Evolutionary conservation across 2,113 vertebrate species (phyloP).

Genomic region (Podocnemis expansa): DNA sequence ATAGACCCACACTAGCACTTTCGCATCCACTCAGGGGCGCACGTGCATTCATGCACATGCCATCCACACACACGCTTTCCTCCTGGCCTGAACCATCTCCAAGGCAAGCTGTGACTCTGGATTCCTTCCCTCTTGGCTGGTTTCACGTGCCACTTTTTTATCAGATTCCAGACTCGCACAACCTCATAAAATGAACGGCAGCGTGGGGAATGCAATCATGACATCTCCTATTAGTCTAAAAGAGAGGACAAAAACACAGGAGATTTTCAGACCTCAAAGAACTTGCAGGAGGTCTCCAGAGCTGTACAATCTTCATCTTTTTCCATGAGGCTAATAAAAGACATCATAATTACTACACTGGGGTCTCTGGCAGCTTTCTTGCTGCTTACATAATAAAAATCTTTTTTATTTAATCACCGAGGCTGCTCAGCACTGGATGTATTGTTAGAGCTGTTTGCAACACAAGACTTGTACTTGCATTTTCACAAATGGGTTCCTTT

Average conservation of each 20-base stretch:
- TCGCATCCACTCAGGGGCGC: too few species aligned
- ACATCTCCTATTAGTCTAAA: neutral
- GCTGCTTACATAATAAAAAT: neutral
- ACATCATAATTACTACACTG: neutral
- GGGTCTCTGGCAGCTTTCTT: neutral
- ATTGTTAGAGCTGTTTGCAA: neutral
- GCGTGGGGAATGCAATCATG: neutral
- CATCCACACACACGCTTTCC: too few species aligned
- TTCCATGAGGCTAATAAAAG: neutral
- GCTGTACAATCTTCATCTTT: neutral
- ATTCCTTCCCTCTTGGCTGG: neutral
- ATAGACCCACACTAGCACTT: neutral
- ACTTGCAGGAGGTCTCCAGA: neutral
- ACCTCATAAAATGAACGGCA: neutral
- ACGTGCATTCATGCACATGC: neutral
- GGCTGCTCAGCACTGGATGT: too few species aligned
- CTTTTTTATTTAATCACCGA: neutral
- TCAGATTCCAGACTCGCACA: neutral
- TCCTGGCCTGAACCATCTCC: too few species aligned
- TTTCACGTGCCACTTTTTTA: neutral
- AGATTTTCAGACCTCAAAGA: neutral
- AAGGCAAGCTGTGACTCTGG: neutral
- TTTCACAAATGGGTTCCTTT: neutral
- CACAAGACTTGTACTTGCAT: neutral
- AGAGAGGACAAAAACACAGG: neutral